Percentiles rank a stretch among this genome's conserved stretches.
Conservation (phyloP, 64 coral and sea anemone genomes). For the Hydrozoanthus tunicans region DNA sequence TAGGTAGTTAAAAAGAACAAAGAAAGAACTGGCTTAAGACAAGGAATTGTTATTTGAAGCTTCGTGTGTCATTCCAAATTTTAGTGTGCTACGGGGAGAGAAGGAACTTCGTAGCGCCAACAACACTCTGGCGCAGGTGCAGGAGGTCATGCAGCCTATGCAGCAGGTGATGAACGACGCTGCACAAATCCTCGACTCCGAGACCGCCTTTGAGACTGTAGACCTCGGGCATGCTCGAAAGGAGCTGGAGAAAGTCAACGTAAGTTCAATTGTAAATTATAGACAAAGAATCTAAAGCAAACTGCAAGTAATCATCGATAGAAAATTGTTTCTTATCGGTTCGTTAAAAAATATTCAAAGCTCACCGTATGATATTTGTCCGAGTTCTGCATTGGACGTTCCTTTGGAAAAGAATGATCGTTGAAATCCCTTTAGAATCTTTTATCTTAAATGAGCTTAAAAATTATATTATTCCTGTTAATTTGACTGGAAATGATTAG, state of each 20-base stretch:
- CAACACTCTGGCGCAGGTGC: slow-evolving; percentile 84
- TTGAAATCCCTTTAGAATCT: too few relatives aligned
- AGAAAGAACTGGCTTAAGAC: background rate
- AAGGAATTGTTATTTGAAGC: background rate
- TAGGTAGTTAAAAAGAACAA: background rate
- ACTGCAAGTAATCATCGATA: too few relatives aligned
- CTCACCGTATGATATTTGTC: too few relatives aligned
- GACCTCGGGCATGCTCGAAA: slow-evolving; percentile 78
- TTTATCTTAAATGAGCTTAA: too few relatives aligned
- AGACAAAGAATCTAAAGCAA: background rate
- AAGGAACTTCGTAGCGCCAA: slow-evolving; percentile 84
- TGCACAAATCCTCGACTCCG: slow-evolving; percentile 74
- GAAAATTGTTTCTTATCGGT: too few relatives aligned
- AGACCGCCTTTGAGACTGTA: slow-evolving; percentile 72
- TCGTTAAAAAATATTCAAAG: too few relatives aligned
- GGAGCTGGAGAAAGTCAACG: slow-evolving; percentile 86
- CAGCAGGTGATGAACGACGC: slow-evolving; percentile 87
- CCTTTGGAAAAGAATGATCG: too few relatives aligned
- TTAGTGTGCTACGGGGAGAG: slow-evolving; percentile 60
- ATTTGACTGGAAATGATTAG: too few relatives aligned
- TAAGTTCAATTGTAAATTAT: slow-evolving; percentile 27
- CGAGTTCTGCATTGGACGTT: too few relatives aligned
- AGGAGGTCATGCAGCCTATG: slow-evolving; percentile 86
- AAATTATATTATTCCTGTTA: too few relatives aligned
- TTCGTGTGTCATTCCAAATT: background rate